These are phyloP conservation scores for Melanotaenia pygmaea DNA, from an alignment of 2,797 vertebrate species.

Conservation along the genomic window DNA sequence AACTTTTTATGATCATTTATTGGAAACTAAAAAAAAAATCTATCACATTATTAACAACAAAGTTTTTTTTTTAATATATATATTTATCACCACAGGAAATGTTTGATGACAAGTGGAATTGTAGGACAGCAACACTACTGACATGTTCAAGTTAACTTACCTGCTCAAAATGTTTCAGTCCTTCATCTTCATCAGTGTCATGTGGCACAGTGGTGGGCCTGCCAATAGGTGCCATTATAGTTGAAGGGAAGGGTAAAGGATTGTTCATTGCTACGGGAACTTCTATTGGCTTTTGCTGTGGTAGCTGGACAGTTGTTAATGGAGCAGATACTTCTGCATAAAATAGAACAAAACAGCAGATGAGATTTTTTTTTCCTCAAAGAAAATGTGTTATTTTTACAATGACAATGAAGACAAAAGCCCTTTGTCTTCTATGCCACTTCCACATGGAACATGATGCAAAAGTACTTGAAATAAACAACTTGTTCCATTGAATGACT, in stretches of 20 bases:
- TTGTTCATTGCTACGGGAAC: conserved; percentile 80
- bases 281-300: conserved; percentile 77
- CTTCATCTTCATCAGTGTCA: conserved; percentile 95
- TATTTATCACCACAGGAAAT: background rate
- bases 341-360: conserved; percentile 3
- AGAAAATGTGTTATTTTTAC: background rate
- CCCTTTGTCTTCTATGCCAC: too few species aligned
- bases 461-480: too few species aligned
- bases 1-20: background rate
- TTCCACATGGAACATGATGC: too few species aligned
- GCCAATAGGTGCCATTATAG: conserved; percentile 81
- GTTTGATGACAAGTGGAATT: background rate
- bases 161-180: conserved; percentile 97
- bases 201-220: conserved; percentile 80
- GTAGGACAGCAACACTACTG: background rate
- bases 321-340: conserved; percentile 82
- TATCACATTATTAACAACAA: background rate
- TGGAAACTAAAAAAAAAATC: background rate
- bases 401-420: background rate
- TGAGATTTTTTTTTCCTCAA: conserved; percentile 3
- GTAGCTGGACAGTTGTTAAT: conserved; percentile 72
- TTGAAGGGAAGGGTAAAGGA: conserved; percentile 80
- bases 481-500: too few species aligned
- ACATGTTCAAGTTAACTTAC: conserved; percentile 68
- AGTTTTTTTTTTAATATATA: background rate